These are phyloP conservation scores for Rhinatrema bivittatum DNA, from an alignment of 2,797 vertebrate species.

Conservation along the genomic window DNA sequence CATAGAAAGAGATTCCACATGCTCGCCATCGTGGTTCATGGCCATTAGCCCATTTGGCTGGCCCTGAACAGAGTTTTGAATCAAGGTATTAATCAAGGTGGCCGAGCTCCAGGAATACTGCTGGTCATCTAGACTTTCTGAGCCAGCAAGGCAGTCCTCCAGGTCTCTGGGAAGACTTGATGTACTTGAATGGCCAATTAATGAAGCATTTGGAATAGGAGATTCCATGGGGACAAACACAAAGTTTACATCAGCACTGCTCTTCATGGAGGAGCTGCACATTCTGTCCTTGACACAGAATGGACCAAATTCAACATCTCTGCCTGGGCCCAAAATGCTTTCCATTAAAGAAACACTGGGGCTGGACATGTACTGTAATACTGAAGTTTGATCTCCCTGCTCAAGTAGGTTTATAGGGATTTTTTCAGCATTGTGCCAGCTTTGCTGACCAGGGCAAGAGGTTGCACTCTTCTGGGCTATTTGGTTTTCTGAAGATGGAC, in stretches of 20 bases:
- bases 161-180: not conserved
- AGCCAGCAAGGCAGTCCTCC: slow-evolving; percentile 1
- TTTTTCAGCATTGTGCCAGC: too few relatives aligned
- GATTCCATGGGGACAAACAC: slow-evolving; percentile 7
- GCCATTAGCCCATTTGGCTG: not conserved
- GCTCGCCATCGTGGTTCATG: not conserved
- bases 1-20: not conserved
- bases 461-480: too few relatives aligned
- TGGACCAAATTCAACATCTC: too few relatives aligned
- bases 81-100: too few relatives aligned
- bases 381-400: too few relatives aligned
- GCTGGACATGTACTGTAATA: too few relatives aligned
- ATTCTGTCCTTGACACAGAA: not conserved
- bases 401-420: too few relatives aligned
- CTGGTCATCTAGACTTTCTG: slow-evolving; percentile 5
- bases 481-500: too few relatives aligned
- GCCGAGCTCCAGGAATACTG: slow-evolving; percentile 8
- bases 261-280: slow-evolving; percentile 13
- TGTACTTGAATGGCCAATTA: not conserved
- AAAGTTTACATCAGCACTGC: not conserved
- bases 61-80: too few relatives aligned
- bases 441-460: too few relatives aligned
- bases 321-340: too few relatives aligned
- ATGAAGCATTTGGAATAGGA: not conserved
- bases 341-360: too few relatives aligned